Percentiles rank a stretch among this genome's conserved stretches.
Evolutionary conservation across 2,113 vertebrate genomes (phyloP).

Genomic region (Calyptommatus sinebrachiatus): DNA sequence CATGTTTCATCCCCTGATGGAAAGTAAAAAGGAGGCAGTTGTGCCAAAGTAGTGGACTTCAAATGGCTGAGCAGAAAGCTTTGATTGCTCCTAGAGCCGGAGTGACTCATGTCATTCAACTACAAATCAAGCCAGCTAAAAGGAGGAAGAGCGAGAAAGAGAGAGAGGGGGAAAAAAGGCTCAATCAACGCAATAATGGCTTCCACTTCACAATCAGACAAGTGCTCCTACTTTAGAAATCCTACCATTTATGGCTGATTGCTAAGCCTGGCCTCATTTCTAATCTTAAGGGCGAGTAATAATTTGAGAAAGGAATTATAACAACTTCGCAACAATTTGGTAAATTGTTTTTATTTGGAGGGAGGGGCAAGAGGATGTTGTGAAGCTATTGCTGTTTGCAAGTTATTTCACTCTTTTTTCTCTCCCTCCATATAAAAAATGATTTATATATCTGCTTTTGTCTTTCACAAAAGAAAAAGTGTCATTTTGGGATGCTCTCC

Average conservation of each 20-base stretch:
- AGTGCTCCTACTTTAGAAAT: constrained; percentile 90
- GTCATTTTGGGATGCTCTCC: background rate
- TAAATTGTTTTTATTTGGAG: constrained; percentile 92
- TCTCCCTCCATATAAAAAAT: background rate
- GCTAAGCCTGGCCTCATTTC: constrained; percentile 88
- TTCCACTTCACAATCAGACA: constrained; percentile 98
- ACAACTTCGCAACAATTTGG: constrained; percentile 89
- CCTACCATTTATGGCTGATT: constrained; percentile 95
- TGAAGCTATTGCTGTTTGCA: constrained; percentile 67
- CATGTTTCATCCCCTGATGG: constrained; percentile 52
- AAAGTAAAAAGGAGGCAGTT: constrained; percentile 80
- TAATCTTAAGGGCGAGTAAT: constrained; percentile 87
- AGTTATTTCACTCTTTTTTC: constrained; percentile 44
- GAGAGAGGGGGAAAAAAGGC: constrained; percentile 70
- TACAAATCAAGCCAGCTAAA: constrained; percentile 85
- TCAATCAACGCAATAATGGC: constrained; percentile 96
- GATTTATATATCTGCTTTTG: constrained; percentile 48
- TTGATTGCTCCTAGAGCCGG: constrained; percentile 85
- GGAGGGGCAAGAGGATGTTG: constrained; percentile 55
- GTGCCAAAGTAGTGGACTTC: constrained; percentile 78
- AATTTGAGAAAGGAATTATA: constrained; percentile 94
- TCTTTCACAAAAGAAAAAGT: constrained; percentile 27
- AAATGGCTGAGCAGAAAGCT: constrained; percentile 85
- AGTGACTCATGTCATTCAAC: constrained; percentile 80
- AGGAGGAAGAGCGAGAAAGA: constrained; percentile 60